A percentile compares a stretch with the other conserved stretches of the same genome.
phyloP scores from a whole-genome alignment of 2,797 vertebrate species.

The Pantherophis alleghaniensis region DNA sequence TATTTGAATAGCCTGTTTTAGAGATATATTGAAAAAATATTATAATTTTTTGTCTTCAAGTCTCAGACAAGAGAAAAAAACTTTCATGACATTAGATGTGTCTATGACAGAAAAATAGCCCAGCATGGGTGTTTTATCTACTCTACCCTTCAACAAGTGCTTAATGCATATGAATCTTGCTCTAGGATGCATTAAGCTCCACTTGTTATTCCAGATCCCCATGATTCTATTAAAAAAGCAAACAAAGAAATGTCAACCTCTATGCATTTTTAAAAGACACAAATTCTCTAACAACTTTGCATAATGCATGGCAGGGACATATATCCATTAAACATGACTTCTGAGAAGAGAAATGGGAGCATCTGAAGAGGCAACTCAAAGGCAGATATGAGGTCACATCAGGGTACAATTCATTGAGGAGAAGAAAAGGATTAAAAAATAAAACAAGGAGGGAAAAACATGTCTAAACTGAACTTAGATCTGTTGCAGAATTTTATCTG shows the following conservation, averaged over 20 bases:
- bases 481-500: not conserved
- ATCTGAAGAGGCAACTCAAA: not conserved
- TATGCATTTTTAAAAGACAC: slow-evolving; percentile 29
- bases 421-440: not conserved
- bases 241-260: slow-evolving; percentile 15
- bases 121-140: not conserved
- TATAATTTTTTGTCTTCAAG: not conserved
- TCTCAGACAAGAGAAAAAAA: not conserved
- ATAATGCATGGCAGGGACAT: slow-evolving; percentile 20
- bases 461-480: not conserved
- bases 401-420: not conserved
- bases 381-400: not conserved
- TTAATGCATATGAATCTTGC: not conserved
- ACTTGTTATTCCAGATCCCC: not conserved
- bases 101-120: not conserved
- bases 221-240: slow-evolving; percentile 7
- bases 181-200: slow-evolving; percentile 1
- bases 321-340: slow-evolving; percentile 33
- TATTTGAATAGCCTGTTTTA: not conserved
- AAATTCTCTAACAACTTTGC: slow-evolving; percentile 23
- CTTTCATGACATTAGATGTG: not conserved
- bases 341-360: not conserved
- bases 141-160: not conserved
- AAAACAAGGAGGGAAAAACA: not conserved
- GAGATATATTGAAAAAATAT: not conserved